These are phyloP conservation scores for Eristalinus sepulchralis DNA, from an alignment of 2,888 invertebrate species.

Conservation along the genomic window DNA sequence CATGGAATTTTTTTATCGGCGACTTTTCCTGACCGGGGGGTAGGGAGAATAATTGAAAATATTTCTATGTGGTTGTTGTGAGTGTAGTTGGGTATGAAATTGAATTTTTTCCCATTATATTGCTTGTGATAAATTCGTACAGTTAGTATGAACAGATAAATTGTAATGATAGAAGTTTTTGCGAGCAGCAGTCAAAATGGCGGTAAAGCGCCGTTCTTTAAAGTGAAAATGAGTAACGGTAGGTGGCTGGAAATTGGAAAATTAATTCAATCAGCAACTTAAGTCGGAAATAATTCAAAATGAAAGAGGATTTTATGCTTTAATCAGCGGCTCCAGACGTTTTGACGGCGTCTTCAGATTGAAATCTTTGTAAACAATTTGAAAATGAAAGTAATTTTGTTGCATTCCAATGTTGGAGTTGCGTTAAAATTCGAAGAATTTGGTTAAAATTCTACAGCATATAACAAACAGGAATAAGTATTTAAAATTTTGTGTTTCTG, in stretches of 20 bases:
- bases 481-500: too few relatives aligned
- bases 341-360: not conserved
- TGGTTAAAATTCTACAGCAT: too few relatives aligned
- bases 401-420: not conserved
- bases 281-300: not conserved
- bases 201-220: not conserved
- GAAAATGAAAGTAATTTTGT: not conserved
- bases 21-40: not conserved
- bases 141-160: not conserved
- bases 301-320: not conserved
- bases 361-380: not conserved
- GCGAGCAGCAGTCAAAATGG: not conserved
- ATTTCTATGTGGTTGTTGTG: not conserved
- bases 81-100: not conserved
- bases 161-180: not conserved
- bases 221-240: not conserved
- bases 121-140: not conserved
- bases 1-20: slow-evolving; percentile 6
- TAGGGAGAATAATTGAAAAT: not conserved
- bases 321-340: not conserved
- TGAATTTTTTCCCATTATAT: not conserved
- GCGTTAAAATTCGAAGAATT: too few relatives aligned
- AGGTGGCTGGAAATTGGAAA: not conserved
- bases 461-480: too few relatives aligned
- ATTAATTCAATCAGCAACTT: not conserved